Evolutionary conservation across 2,888 invertebrate species (phyloP).

Genomic region (Cacoxenus indagator): DNA sequence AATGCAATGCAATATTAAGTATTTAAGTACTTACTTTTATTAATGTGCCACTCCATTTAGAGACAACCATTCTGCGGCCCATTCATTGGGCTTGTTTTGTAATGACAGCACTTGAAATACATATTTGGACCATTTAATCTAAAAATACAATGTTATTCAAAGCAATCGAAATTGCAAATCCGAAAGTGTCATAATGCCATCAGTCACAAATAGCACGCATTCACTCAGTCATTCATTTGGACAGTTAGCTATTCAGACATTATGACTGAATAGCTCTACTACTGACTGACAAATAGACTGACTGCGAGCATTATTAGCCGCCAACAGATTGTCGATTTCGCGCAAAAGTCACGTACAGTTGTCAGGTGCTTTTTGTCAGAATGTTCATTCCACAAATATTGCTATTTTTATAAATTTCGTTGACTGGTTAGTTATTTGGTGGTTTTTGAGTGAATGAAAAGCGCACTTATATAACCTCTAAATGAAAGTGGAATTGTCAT

Average conservation of each 20-base stretch:
- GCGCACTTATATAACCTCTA: background rate
- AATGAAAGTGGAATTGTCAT: background rate
- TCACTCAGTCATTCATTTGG: background rate
- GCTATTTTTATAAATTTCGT: background rate
- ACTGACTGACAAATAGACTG: background rate
- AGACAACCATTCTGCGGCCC: too few species aligned
- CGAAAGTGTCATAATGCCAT: background rate
- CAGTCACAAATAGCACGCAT: background rate
- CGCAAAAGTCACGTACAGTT: constrained; percentile 1
- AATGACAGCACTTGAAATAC: too few species aligned
- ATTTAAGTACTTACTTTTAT: too few species aligned
- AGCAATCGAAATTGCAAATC: background rate
- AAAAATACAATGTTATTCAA: background rate
- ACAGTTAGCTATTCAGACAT: background rate
- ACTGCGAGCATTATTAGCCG: background rate
- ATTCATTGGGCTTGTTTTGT: too few species aligned
- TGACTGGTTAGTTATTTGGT: background rate
- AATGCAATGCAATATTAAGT: too few species aligned
- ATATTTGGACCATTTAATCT: background rate
- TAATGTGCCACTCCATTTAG: too few species aligned
- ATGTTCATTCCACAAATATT: background rate
- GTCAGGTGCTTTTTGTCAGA: background rate
- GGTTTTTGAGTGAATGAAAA: background rate
- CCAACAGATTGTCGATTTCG: background rate
- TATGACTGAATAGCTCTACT: background rate